Base-by-base conservation (phyloP, 2,113 vertebrate genomes). In the Astur gentilis region DNA sequence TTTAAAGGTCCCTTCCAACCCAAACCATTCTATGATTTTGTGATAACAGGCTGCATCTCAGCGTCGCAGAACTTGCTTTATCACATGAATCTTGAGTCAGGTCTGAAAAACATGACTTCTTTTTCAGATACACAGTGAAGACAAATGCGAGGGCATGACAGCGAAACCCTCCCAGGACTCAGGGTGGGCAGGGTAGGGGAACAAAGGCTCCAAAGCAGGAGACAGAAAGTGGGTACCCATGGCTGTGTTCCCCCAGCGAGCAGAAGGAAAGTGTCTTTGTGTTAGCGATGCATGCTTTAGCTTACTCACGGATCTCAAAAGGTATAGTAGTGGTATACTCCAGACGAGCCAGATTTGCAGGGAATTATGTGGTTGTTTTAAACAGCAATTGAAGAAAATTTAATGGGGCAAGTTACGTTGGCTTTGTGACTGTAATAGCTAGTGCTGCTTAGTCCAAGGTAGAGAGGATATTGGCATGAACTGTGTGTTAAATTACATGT, bases 61-160 rank as follows among this genome's bases (percentile, higher is more conserved):
- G 34, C 52, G 38, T 26, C 25, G 3, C 26, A 12, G 10, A 16
- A 38, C 29, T 22, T 10, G 7, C 26, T 76, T 57, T 40, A 7
- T 5, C 20, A 4, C 1, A 0, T 3, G 19, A 32, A 10, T 22
- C 71, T 55, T 19, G 54, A n/a, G 20, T 9, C 36, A 1, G 32
- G 17, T 23, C 11, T 60, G 23, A 79, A 58, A 27, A 40, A 2
- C 7, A 1, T 7, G 15, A 4, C 20, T 57, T 61, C 25, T 49
- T 36, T 42, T 29, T 45, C 45, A 60, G 55, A 21, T 2, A 5
- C 2, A 0, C 21, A 7, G 36, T 6, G 29, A 65, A 13, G 34
- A 18, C 7, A 15, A 70, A 32, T 7, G 29, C 1, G 0, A 38
- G 31, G 17, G 9, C 2, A 1, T 2, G 2, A 15, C 36, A 19